phyloP scores from a whole-genome alignment of 2,888 invertebrate species.

The Coecobrya sp. region DNA sequence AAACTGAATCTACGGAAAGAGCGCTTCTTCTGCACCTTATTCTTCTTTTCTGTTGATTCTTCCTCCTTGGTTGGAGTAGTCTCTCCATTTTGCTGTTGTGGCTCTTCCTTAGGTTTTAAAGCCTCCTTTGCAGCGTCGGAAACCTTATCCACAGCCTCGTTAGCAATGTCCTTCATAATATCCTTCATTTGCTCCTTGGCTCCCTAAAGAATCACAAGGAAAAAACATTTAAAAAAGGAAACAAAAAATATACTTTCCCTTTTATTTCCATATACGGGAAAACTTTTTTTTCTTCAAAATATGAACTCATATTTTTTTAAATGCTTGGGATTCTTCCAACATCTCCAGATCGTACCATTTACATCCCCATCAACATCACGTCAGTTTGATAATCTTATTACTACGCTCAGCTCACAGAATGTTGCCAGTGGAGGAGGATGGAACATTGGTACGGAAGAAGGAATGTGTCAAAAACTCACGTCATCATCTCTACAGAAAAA shows the following conservation, averaged over 20 bases:
- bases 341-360: constrained; percentile 5
- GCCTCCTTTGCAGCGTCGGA: constrained; percentile 85
- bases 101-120: constrained; percentile 73
- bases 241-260: not conserved
- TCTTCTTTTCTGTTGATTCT: constrained; percentile 84
- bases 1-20: constrained; percentile 86
- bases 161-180: constrained; percentile 84
- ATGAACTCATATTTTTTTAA: constrained; percentile 41
- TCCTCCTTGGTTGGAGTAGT: constrained; percentile 82
- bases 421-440: not conserved
- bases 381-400: constrained; percentile 59
- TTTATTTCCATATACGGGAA: not conserved
- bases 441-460: constrained; percentile 2
- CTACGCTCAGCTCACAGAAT: constrained; percentile 11
- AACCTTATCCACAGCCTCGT: constrained; percentile 82
- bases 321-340: constrained; percentile 21
- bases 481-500: constrained; percentile 50
- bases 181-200: constrained; percentile 85
- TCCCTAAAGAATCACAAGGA: constrained; percentile 66
- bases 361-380: constrained; percentile 34
- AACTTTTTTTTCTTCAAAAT: constrained; percentile 43
- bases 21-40: constrained; percentile 84
- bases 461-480: constrained; percentile 64
- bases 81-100: constrained; percentile 51
- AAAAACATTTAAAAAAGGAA: constrained; percentile 28